Evolutionary conservation across 2,797 vertebrate genomes (phyloP), one percentile per base, ranked within the genome.

Genomic region (Protosalanx chinensis): DNA sequence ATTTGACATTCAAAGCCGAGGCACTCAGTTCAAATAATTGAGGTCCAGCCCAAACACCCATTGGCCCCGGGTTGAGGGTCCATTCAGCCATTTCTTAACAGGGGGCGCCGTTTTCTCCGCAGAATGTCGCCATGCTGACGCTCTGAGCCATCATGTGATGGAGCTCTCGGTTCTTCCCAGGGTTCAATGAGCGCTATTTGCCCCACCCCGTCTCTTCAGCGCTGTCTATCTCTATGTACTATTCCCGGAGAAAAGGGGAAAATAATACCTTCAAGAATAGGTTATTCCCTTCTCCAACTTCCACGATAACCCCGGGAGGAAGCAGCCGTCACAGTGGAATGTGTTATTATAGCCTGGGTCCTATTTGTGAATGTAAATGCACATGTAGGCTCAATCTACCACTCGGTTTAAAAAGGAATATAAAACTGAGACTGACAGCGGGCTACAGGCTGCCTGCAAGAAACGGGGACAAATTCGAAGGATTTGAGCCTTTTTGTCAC

Each of bases 181-280:
- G 86, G 94, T 96, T 92, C 95, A 93, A 88, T 89, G 92, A 88
- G 93, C 87, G 91, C 85, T 37, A 87, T 84, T 93, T 76, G 94
- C 95, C 94, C 94, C 94, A 94, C 94, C 94, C 94, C 93, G 87
- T 87, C 90, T 91, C 84, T 80, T 84, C 88, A 86, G 81, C 78
- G 85, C 88, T 82, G 88, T 84, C 88, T 90, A 72, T 89, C 88
- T 91, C 88, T 85, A 82, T 86, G 83, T 86, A 82, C 92, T 86
- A 86, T 77, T 87, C 81, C 88, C 79, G 84, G 81, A 86, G 86
- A 87, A 86, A 90, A 86, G 84, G 80, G 82, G 75, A 76, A 76
- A 80, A 76, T 82, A 80, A 85, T 73, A 70, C 82, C 84, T 84
- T 81, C 75, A 84, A 86, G 74, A 86, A 85, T 84, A 23, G 79